A percentile compares a stretch with the other conserved stretches of the same genome.
Conservation (phyloP, 2,113 vertebrate genomes). For the Misgurnus anguillicaudatus region DNA sequence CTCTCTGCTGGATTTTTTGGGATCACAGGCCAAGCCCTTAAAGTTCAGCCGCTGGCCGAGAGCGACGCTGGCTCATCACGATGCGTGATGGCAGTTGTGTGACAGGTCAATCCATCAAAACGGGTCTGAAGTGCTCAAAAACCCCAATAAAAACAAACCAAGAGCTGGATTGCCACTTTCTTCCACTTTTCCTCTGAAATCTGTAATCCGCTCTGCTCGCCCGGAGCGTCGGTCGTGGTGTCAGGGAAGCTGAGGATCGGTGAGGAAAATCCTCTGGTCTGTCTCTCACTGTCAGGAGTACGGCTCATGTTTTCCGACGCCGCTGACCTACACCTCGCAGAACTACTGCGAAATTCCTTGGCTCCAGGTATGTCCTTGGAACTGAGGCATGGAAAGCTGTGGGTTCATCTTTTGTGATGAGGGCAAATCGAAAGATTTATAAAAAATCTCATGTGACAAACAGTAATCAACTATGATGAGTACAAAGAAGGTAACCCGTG, state of each 20-base stretch:
- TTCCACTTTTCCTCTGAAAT: conserved; percentile 11
- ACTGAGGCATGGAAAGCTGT: conserved; percentile 52
- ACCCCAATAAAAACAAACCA: conserved; percentile 42
- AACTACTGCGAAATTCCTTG: conserved; percentile 51
- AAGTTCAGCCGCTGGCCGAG: conserved; percentile 4
- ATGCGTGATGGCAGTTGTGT: conserved; percentile 29
- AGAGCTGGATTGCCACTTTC: conserved; percentile 22
- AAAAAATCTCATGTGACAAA: conserved; percentile 1
- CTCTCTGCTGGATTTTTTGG: conserved; percentile 7
- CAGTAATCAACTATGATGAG: too few species aligned
- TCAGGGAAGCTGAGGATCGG: conserved; percentile 32
- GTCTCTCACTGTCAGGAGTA: conserved; percentile 41
- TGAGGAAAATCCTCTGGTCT: conserved; percentile 28
- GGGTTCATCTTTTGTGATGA: conserved; percentile 52
- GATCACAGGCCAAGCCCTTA: conserved; percentile 26
- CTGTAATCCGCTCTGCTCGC: conserved; percentile 17
- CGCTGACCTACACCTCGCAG: conserved; percentile 52
- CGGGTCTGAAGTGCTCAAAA: conserved; percentile 43
- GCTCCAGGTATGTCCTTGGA: conserved; percentile 48
- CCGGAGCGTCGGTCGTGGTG: conserved; percentile 38
- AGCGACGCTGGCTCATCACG: conserved; percentile 19
- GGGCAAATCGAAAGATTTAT: conserved; percentile 15
- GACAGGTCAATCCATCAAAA: conserved; percentile 57
- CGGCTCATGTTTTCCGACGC: conserved; percentile 58
- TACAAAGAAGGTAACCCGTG: not conserved